Evolutionary conservation across 2,797 vertebrate genomes (phyloP).

Genomic region (Oreortyx pictus): DNA sequence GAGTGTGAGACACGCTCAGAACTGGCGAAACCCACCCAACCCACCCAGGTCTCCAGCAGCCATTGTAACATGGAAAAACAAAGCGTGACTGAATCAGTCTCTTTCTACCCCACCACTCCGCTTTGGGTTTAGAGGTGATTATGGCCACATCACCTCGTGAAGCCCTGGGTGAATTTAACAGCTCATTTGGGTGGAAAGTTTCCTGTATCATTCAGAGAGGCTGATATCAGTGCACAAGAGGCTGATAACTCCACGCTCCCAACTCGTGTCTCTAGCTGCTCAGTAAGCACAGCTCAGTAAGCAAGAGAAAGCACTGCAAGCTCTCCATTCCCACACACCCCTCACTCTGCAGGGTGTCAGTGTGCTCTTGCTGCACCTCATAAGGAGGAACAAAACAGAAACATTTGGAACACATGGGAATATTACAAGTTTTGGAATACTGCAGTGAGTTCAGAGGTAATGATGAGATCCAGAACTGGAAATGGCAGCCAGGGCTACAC

Average conservation of each 20-base stretch:
- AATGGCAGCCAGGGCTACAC: not conserved
- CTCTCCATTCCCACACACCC: not conserved
- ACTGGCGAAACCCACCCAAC: not conserved
- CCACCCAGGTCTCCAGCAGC: not conserved
- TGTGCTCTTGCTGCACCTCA: not conserved
- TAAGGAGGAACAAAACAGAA: slow-evolving; percentile 22
- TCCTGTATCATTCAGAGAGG: not conserved
- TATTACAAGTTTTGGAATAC: not conserved
- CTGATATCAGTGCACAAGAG: not conserved
- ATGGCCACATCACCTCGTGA: not conserved
- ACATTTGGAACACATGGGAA: not conserved
- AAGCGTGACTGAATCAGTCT: not conserved
- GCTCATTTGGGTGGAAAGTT: not conserved
- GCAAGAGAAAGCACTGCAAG: not conserved
- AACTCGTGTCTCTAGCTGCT: not conserved
- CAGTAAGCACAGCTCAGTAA: not conserved
- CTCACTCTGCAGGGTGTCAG: not conserved
- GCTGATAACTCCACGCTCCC: not conserved
- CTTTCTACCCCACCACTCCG: not conserved
- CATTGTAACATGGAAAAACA: not conserved
- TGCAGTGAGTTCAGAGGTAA: not conserved
- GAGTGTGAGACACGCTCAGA: not conserved
- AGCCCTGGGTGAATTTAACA: not conserved
- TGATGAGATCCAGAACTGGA: not conserved
- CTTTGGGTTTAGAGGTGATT: not conserved